Evolutionary conservation across 1,140 invertebrate species (phyloP), one percentile per base, ranked within the genome.

Genomic region (Popillia japonica): DNA sequence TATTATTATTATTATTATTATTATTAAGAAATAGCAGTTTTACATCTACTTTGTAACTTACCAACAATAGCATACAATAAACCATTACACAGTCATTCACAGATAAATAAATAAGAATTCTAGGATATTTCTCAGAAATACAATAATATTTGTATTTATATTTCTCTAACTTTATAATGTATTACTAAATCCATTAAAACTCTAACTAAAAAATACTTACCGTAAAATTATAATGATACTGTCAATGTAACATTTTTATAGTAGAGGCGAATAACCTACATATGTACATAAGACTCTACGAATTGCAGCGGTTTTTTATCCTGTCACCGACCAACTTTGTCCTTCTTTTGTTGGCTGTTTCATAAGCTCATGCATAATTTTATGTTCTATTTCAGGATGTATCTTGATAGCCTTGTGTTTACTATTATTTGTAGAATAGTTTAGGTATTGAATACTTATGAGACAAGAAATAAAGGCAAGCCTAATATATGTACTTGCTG

Each of bases 281-380:
- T 22, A 68, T 27, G 22, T 14, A 27, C 61, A 2, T 22, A 68
- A 68, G 22, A 22, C 23, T 3, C 61, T 10, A 11, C 14, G 61
- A 68, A 68, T 68, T 68, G 27, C 23, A 9, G 11, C 61, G 6
- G 22, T 34, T 68, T 68, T 68, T 68, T 68, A 68, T 68, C 22
- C 61, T 22, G 61, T 68, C 61, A 27, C 27, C 61, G 11, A 27
- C 27, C 1, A 22, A 22, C 27, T 34, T 22, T 14, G 22, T 68
- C 22, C 61, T 27, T 14, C 22, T 34, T 34, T 34, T 34, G 27
- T 68, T 22, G 61, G 61, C 23, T 22, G 27, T 22, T 27, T 68
- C 27, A 68, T 68, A 68, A 27, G 22, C 61, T 27, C 20, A 34
- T 68, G 61, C 61, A 68, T 68, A 68, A 68, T 68, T 68, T 68